Evolutionary conservation across 2,797 vertebrate genomes (phyloP).

Genomic region (Halcyon smyrnensis): DNA sequence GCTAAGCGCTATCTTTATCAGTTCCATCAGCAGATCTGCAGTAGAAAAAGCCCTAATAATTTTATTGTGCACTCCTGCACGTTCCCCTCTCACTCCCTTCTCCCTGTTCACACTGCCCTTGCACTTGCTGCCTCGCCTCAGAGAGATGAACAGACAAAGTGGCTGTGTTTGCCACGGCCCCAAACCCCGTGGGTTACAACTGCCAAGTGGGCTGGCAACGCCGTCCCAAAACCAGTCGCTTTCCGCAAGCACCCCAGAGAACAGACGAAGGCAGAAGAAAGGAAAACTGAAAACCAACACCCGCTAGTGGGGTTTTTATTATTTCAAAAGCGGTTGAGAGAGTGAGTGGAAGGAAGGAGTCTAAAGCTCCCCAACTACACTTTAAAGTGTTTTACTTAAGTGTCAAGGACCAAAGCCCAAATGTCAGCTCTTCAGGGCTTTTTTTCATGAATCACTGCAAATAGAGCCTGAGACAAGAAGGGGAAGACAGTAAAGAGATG

Average conservation of each 20-base stretch:
- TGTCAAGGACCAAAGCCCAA: slow-evolving; percentile 52
- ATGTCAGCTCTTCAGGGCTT: slow-evolving; percentile 35
- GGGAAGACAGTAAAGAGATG: slow-evolving; percentile 3
- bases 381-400: slow-evolving; percentile 36
- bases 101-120: neutral
- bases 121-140: neutral
- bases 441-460: slow-evolving; percentile 56
- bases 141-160: neutral
- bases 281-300: slow-evolving; percentile 30
- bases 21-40: neutral
- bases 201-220: neutral
- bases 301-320: neutral
- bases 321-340: slow-evolving; percentile 68
- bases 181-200: neutral
- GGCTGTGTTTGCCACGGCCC: neutral
- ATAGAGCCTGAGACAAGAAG: slow-evolving; percentile 8
- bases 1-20: neutral
- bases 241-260: slow-evolving; percentile 25
- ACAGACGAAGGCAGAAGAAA: neutral
- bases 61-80: neutral
- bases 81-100: neutral
- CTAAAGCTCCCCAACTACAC: slow-evolving; percentile 41
- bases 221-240: neutral
- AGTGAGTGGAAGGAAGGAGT: slow-evolving; percentile 29
- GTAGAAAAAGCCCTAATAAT: neutral